These are phyloP conservation scores for Boulengeromyrus knoepffleri DNA, from an alignment of 2,113 vertebrate species.

Conservation along the genomic window DNA sequence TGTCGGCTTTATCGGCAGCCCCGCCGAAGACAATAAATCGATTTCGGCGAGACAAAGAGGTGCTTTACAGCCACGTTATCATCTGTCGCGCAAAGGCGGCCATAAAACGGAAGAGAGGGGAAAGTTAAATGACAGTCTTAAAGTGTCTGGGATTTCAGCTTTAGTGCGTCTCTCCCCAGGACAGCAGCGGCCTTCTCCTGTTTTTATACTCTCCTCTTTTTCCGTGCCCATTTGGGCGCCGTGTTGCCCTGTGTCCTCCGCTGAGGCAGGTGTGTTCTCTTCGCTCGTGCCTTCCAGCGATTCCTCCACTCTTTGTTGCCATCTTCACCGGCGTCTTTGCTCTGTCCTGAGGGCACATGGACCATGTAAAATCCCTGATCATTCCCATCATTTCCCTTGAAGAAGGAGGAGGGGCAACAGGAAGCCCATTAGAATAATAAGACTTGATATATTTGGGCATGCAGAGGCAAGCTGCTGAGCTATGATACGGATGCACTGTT, in stretches of 20 bases:
- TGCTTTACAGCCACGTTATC: slow-evolving; percentile 55
- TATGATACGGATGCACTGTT: slow-evolving; percentile 4
- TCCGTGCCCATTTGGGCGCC: not conserved
- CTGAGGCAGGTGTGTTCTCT: not conserved
- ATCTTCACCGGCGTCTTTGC: not conserved
- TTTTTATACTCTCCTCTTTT: slow-evolving; percentile 31
- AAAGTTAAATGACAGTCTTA: slow-evolving; percentile 64
- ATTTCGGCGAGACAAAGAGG: slow-evolving; percentile 60
- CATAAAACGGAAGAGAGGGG: slow-evolving; percentile 54
- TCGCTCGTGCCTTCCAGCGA: not conserved
- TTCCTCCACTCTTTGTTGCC: not conserved
- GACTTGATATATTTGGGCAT: slow-evolving; percentile 31
- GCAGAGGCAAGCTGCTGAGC: not conserved
- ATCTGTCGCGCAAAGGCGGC: slow-evolving; percentile 56
- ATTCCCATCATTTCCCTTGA: not conserved
- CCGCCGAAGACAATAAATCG: slow-evolving; percentile 51
- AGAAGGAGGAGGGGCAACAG: slow-evolving; percentile 39
- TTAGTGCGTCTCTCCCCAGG: slow-evolving; percentile 53
- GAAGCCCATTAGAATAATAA: slow-evolving; percentile 47
- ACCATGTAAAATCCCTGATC: slow-evolving; percentile 36
- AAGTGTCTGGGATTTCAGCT: slow-evolving; percentile 60
- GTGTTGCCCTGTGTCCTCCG: not conserved
- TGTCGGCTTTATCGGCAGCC: not conserved
- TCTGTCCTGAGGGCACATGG: slow-evolving; percentile 39
- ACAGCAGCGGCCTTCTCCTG: slow-evolving; percentile 53